Evolutionary conservation across 2,888 invertebrate species (phyloP).

Genomic region (Acleris cristana): DNA sequence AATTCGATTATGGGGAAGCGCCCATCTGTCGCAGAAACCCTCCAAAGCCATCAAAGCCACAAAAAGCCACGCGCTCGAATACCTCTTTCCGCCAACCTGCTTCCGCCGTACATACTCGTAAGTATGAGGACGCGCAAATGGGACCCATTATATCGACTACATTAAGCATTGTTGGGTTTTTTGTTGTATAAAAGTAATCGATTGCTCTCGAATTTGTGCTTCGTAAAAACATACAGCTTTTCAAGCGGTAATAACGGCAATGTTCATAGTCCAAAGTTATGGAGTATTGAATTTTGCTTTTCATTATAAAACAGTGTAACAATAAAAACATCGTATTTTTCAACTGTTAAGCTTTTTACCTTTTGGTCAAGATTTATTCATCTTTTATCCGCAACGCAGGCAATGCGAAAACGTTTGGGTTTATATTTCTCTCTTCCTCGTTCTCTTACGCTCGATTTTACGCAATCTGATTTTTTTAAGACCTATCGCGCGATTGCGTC

Average conservation of each 20-base stretch:
- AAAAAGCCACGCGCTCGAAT: slow-evolving; percentile 67
- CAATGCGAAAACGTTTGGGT: too few species aligned
- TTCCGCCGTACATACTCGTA: slow-evolving; percentile 56
- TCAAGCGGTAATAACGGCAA: background rate
- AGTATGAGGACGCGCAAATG: slow-evolving; percentile 39
- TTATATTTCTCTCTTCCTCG: too few species aligned
- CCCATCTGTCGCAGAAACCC: slow-evolving; percentile 69
- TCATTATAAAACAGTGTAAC: too few species aligned
- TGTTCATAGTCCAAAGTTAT: background rate
- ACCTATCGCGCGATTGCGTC: too few species aligned
- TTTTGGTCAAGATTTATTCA: too few species aligned
- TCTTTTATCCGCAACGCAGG: too few species aligned
- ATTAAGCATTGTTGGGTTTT: slow-evolving; percentile 27
- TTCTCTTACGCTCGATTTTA: too few species aligned
- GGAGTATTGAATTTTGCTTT: too few species aligned
- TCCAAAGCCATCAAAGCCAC: slow-evolving; percentile 51
- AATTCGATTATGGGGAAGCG: slow-evolving; percentile 56
- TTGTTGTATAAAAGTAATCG: slow-evolving; percentile 11
- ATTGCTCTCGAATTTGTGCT: slow-evolving; percentile 14
- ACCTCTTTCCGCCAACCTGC: slow-evolving; percentile 71
- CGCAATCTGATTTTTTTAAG: too few species aligned
- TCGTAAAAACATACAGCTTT: background rate
- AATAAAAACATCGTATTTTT: too few species aligned
- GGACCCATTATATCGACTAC: slow-evolving; percentile 29
- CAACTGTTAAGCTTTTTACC: too few species aligned